Evolutionary conservation across 2,113 vertebrate species (phyloP), one percentile per base, ranked within the genome.

Genomic region (Anarrhichthys ocellatus): DNA sequence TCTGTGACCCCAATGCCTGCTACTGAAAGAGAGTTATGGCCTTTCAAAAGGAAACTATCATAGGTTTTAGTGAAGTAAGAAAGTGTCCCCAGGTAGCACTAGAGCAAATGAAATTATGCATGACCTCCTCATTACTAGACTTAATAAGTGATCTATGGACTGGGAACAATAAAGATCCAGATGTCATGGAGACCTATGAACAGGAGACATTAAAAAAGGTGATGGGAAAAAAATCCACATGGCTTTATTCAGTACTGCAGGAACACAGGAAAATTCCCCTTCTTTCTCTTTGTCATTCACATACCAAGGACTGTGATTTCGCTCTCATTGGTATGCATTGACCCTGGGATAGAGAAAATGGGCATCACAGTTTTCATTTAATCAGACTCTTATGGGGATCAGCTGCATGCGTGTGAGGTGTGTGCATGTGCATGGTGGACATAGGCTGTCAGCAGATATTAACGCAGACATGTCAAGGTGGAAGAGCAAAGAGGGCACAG

Each of bases 291-390:
- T 82, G 63, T 71, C 73, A 82, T 76, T 85, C 80, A 80, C 69
- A 65, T 56, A 62, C 65, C 76, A 58, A 89, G 22, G 78, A 73
- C 67, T 80, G 84, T 87, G 75, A 93, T 89, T 84, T 82, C 86
- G 88, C 94, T 83, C 94, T 97, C 94, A 96, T 97, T 97, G 95
- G 92, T 97, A 97, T 97, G 97, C 95, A 96, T 97, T 96, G 96
- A 96, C 90, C 95, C 89, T 81, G 89, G 92, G 91, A 95, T 95
- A 89, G 94, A 71, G 84, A 96, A 34, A 96, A 97, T 96, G 94
- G 95, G 92, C 95, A 96, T 96, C 95, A 90, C 87, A 85, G 92
- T 92, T 94, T 96, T 96, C 95, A 97, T 97, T 98, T 96, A 97
- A 97, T 97, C 96, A 97, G 93, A 88, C 89, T 95, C 93, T 96